These are phyloP conservation scores for Diphyllodes magnificus DNA, from an alignment of 2,113 vertebrate species.

Conservation along the genomic window DNA sequence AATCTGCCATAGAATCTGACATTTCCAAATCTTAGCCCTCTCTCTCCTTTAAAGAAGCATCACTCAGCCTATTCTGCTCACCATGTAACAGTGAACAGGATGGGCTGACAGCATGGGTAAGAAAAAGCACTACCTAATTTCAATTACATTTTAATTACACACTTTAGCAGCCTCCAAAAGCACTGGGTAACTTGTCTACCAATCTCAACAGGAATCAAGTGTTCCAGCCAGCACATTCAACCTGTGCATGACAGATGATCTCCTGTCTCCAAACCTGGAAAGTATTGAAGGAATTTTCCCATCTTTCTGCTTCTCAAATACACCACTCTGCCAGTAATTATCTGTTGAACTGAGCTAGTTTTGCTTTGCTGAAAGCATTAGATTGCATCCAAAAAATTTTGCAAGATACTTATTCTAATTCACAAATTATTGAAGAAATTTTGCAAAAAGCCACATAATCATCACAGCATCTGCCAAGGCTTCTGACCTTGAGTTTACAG, in stretches of 20 bases:
- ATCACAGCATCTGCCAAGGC: background rate
- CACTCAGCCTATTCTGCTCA: background rate
- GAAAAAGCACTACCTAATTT: background rate
- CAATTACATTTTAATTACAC: background rate
- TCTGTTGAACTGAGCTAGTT: background rate
- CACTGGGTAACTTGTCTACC: background rate
- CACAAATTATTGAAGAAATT: background rate
- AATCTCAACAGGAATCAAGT: background rate
- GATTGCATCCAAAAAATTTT: background rate
- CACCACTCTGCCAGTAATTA: background rate
- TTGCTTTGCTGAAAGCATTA: background rate
- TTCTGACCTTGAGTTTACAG: background rate
- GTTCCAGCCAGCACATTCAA: background rate
- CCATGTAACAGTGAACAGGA: background rate
- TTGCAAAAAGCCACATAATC: background rate
- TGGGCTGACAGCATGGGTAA: background rate
- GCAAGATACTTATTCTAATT: background rate
- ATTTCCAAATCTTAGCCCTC: background rate
- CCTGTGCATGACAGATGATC: background rate
- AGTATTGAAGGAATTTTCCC: background rate
- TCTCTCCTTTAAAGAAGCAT: background rate
- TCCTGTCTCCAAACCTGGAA: background rate
- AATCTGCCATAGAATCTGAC: background rate
- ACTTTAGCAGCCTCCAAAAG: background rate
- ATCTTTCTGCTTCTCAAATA: background rate